These are phyloP conservation scores for Amia ocellicauda DNA, from an alignment of 2,113 vertebrate species.

Conservation along the genomic window DNA sequence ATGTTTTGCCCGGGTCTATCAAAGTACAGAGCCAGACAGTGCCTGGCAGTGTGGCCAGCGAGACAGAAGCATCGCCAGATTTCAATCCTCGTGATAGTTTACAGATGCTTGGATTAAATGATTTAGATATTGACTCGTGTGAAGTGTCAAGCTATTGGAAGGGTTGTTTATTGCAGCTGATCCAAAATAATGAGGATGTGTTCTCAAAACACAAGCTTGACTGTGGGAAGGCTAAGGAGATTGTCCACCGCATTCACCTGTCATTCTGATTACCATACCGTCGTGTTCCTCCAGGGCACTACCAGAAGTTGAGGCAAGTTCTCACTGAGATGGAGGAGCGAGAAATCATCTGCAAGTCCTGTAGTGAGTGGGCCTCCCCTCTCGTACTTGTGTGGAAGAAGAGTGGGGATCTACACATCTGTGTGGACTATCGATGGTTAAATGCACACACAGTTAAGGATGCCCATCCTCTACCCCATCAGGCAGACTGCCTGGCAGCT, in stretches of 20 bases:
- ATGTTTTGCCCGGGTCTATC: too few species aligned
- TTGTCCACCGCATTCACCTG: conserved; percentile 19
- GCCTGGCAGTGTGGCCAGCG: not conserved
- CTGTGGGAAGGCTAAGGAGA: conserved; percentile 14
- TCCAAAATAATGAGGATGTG: not conserved
- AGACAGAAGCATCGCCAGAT: not conserved
- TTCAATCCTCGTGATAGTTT: not conserved
- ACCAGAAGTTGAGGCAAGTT: conserved; percentile 19
- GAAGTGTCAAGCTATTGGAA: conserved; percentile 20
- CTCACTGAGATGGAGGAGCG: conserved; percentile 27
- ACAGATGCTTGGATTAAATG: not conserved
- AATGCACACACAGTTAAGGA: conserved; percentile 23
- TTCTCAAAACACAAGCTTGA: conserved; percentile 25
- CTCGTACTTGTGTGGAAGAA: conserved; percentile 33
- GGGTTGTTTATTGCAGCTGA: not conserved
- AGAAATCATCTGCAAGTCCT: conserved; percentile 25
- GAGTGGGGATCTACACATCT: conserved; percentile 11
- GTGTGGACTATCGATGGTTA: conserved; percentile 17
- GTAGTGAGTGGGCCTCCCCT: conserved; percentile 22
- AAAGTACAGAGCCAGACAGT: not conserved
- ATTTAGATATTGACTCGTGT: conserved; percentile 22
- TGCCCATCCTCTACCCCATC: conserved; percentile 19
- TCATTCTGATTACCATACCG: conserved; percentile 18
- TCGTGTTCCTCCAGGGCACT: conserved; percentile 20
- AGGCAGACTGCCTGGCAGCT: conserved; percentile 22